Conservation (phyloP, 1,140 invertebrate species). For the Propsilocerus akamusi region DNA sequence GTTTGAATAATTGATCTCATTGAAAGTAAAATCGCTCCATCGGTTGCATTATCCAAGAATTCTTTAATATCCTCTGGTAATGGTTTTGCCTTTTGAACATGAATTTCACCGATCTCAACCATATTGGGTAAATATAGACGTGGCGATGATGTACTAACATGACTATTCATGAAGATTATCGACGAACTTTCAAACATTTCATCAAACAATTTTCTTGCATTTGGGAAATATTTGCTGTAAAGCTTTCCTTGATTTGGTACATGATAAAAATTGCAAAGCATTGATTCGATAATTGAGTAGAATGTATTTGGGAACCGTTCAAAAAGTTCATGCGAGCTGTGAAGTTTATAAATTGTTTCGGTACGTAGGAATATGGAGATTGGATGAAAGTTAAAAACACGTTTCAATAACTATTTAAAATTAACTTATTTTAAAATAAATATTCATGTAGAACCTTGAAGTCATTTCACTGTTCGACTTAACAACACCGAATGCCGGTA, state of each 20-base stretch:
- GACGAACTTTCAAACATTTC: background rate
- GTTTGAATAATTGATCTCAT: slow-evolving; percentile 42
- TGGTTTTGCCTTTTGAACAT: background rate
- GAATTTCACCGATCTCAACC: slow-evolving; percentile 2
- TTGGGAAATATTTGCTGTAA: background rate
- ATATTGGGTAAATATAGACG: background rate
- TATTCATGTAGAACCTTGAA: no score
- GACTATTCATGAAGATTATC: background rate
- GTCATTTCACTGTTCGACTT: no score
- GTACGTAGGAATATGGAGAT: background rate
- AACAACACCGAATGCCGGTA: background rate
- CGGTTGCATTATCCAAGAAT: slow-evolving; percentile 32
- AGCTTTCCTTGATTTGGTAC: background rate
- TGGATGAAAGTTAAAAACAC: no score
- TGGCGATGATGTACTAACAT: background rate
- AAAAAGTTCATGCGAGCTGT: slow-evolving; percentile 17
- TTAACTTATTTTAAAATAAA: no score
- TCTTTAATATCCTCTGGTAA: slow-evolving; percentile 25
- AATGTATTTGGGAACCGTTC: slow-evolving; percentile 17
- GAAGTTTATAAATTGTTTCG: slow-evolving; percentile 1
- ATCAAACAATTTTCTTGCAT: background rate
- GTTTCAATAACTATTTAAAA: no score
- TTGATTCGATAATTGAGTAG: slow-evolving; percentile 16
- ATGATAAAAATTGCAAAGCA: background rate
- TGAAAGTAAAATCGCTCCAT: slow-evolving; percentile 48